Evolutionary conservation across 2,888 invertebrate species (phyloP).

Genomic region (Trypoxylon attenuatum): DNA sequence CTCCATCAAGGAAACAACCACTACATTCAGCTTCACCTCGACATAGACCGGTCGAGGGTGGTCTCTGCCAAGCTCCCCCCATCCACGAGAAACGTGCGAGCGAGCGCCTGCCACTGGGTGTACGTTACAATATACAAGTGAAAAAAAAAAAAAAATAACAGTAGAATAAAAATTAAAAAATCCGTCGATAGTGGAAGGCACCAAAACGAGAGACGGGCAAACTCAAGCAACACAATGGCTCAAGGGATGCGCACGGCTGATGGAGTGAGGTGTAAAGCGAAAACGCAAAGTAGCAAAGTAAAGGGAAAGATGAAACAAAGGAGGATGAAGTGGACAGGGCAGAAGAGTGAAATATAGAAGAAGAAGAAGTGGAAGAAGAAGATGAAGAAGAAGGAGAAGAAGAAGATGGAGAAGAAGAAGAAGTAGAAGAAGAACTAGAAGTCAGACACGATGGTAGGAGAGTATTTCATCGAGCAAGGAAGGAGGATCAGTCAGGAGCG

Average conservation of each 20-base stretch:
- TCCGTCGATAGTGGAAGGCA: conserved; percentile 50
- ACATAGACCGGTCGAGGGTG: too few relatives aligned
- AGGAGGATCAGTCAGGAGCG: too few relatives aligned
- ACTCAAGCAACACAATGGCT: background rate
- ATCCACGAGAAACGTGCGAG: too few relatives aligned
- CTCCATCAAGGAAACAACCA: too few relatives aligned
- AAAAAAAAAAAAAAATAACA: conserved; percentile 56
- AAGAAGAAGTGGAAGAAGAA: background rate
- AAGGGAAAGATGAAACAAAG: conserved; percentile 17
- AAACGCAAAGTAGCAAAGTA: conserved; percentile 7
- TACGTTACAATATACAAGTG: conserved; percentile 69
- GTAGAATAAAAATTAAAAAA: conserved; percentile 66
- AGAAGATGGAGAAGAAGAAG: conserved; percentile 18
- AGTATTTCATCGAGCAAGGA: too few relatives aligned
- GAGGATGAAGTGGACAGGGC: conserved; percentile 3
- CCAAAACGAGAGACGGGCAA: conserved; percentile 12
- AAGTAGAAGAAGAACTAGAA: too few relatives aligned
- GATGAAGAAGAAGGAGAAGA: conserved; percentile 1
- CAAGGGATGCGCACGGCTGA: too few relatives aligned
- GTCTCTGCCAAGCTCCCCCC: too few relatives aligned
- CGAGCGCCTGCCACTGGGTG: too few relatives aligned
- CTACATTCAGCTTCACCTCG: too few relatives aligned
- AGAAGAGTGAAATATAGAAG: background rate
- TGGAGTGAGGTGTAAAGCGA: conserved; percentile 4
- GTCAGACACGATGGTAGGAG: too few relatives aligned